Evolutionary conservation across 2,113 vertebrate species (phyloP), one percentile per base, ranked within the genome.

Genomic region (Heterotilapia buettikoferi): DNA sequence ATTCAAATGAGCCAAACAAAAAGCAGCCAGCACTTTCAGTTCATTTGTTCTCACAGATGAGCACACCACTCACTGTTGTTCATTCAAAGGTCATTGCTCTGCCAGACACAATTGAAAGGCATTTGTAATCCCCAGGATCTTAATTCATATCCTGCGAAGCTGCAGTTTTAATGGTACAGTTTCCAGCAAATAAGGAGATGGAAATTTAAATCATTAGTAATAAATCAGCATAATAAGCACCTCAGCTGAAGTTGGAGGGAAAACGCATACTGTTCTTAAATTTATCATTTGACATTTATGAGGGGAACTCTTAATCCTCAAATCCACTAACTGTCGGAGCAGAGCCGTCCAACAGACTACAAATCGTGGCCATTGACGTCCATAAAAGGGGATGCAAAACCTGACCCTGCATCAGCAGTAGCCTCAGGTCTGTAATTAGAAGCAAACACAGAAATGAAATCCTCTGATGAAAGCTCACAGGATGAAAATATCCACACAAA

Each of bases 201-300:
- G 88, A 94, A 96, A 95, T 92, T 95, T 90, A 93, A 95, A 96
- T 94, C 94, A 94, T 95, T 93, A 90, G 86, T 52, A 73, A 94
- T 95, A 95, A 95, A 96, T 96, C 93, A 95, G 92, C 91, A 93
- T 93, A 94, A 96, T 93, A 91, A 95, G 94, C 84, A 92, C 84
- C 86, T 86, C 26, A 18, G 86, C 68, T 79, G 80, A 89, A 89
- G 87, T 86, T 78, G 85, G 78, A 82, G 78, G 85, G 80, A 89
- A 86, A 86, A 87, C 2, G 68, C 82, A 86, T 47, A 45, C 73
- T 53, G 84, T 88, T 88, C 80, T 92, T 83, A 84, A 87, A 93
- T 95, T 88, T 85, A 93, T 94, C 89, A 91, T 92, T 90, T 92
- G 91, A 92, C 90, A 86, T 94, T 92, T 90, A 94, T 76, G 92